Evolutionary conservation across 2,797 vertebrate genomes (phyloP).

Genomic region (Nothura maculosa): DNA sequence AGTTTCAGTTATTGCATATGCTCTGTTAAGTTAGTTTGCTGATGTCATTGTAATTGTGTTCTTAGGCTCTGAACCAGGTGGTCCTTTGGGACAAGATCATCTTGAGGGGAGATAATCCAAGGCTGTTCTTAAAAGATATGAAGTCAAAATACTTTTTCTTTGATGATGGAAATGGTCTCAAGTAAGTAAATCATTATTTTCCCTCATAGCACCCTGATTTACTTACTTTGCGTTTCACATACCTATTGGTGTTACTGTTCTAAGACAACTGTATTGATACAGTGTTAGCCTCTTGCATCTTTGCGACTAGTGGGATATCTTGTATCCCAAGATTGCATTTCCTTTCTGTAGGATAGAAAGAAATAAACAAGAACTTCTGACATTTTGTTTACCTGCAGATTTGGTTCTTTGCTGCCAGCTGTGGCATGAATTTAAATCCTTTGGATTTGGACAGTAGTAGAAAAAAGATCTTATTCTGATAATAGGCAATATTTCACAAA

Average conservation of each 20-base stretch:
- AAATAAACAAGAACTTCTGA: not conserved
- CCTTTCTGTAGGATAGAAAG: not conserved
- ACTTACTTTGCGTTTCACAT: not conserved
- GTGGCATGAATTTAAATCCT: not conserved
- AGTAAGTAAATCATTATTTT: slow-evolving; percentile 81
- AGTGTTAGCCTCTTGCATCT: not conserved
- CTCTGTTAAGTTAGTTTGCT: not conserved
- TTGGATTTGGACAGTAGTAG: not conserved
- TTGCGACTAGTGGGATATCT: not conserved
- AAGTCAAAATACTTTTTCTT: slow-evolving; percentile 99
- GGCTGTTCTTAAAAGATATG: slow-evolving; percentile 91
- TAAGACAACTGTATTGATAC: not conserved
- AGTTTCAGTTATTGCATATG: not conserved
- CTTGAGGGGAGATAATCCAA: slow-evolving; percentile 93
- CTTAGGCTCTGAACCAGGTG: slow-evolving; percentile 95
- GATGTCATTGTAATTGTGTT: slow-evolving; percentile 50
- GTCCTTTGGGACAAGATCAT: slow-evolving; percentile 98
- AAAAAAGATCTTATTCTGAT: not conserved
- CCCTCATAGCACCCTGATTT: not conserved
- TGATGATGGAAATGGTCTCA: slow-evolving; percentile 96
- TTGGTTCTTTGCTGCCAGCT: not conserved
- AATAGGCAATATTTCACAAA: not conserved
- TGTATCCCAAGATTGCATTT: not conserved
- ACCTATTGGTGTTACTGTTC: not conserved
- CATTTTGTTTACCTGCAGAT: not conserved